Conservation (phyloP, 2,113 vertebrate species). For the Halichoeres trimaculatus region DNA sequence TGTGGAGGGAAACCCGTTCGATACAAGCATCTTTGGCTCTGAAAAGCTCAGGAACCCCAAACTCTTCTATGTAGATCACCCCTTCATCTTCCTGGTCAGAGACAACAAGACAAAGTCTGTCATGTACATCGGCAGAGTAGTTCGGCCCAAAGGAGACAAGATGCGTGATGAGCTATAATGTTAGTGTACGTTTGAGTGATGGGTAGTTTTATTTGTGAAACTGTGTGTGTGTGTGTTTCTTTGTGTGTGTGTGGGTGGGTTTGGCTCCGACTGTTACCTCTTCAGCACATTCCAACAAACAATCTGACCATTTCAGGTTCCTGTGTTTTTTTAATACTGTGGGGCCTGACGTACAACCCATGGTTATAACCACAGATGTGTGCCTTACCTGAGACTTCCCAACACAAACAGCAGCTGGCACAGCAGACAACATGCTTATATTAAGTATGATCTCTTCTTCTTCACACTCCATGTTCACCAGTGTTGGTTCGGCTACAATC, state of each 20-base stretch:
- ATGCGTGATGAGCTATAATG: constrained; percentile 95
- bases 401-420: constrained; percentile 11
- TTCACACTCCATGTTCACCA: constrained; percentile 24
- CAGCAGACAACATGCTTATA: constrained; percentile 75
- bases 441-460: constrained; percentile 75
- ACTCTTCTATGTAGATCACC: constrained; percentile 96
- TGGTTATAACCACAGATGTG: neutral
- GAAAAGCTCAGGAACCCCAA: constrained; percentile 92
- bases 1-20: constrained; percentile 89
- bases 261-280: constrained; percentile 71
- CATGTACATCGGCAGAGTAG: constrained; percentile 93
- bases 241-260: constrained; percentile 10
- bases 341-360: neutral
- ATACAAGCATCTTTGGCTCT: constrained; percentile 87
- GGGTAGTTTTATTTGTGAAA: constrained; percentile 50
- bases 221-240: constrained; percentile 26
- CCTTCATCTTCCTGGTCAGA: constrained; percentile 96
- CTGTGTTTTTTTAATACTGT: no score
- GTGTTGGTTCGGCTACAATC: constrained; percentile 6
- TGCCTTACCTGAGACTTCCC: constrained; percentile 6
- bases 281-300: constrained; percentile 70
- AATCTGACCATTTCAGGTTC: constrained; percentile 37
- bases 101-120: constrained; percentile 95
- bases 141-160: constrained; percentile 94
- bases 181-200: neutral